Percentiles rank a stretch among this genome's conserved stretches.
phyloP scores from a whole-genome alignment of 2,113 vertebrate genomes.

The Callipepla squamata region DNA sequence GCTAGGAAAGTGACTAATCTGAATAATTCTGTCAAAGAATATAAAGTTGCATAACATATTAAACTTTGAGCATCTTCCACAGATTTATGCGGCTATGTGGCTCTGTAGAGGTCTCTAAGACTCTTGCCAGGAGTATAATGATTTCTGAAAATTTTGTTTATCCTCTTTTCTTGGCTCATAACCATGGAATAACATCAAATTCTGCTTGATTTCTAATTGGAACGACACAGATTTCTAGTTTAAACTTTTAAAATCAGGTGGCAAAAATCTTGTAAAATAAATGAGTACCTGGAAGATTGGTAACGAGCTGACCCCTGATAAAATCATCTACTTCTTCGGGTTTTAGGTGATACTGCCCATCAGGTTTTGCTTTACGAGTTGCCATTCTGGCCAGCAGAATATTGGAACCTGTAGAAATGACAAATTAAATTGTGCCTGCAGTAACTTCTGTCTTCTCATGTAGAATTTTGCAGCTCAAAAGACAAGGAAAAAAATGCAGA shows the following conservation, averaged over 20 bases:
- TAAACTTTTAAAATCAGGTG: neutral
- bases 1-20: neutral
- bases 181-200: neutral
- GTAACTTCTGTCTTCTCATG: neutral
- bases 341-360: conserved; percentile 92
- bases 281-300: conserved; percentile 89
- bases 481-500: neutral
- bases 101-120: neutral
- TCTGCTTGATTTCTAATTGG: neutral
- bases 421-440: neutral
- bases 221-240: neutral
- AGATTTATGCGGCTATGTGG: neutral
- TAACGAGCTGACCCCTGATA: conserved; percentile 91
- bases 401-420: conserved; percentile 87
- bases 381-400: conserved; percentile 97
- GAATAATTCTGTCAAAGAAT: neutral
- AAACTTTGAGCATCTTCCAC: neutral
- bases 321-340: conserved; percentile 96
- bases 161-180: neutral
- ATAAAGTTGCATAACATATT: neutral
- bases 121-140: neutral
- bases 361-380: conserved; percentile 93
- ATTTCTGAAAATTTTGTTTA: no score
- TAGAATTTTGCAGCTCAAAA: neutral
- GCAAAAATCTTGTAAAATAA: neutral